Conservation (phyloP, 1,140 invertebrate species). For the Ooceraea biroi region DNA sequence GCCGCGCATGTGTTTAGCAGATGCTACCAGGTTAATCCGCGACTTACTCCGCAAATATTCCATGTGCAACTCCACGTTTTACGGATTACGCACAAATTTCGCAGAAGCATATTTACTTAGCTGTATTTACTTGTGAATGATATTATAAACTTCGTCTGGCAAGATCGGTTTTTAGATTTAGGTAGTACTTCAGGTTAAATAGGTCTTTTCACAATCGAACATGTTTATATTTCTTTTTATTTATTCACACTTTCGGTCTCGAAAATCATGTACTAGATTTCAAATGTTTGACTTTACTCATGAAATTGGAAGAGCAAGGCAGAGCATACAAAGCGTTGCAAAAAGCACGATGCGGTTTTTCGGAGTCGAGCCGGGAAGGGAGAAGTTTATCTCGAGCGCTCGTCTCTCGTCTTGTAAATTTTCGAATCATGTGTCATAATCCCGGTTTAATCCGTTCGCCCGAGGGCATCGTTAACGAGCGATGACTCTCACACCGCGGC, state of each 20-base stretch:
- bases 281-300: background rate
- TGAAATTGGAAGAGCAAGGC: too few relatives aligned
- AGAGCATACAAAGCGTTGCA: too few relatives aligned
- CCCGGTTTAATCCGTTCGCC: slow-evolving; percentile 52
- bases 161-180: too few relatives aligned
- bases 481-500: slow-evolving; percentile 57
- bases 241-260: background rate
- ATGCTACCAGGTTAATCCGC: background rate
- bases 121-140: too few relatives aligned
- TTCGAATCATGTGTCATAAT: slow-evolving; percentile 57
- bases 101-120: too few relatives aligned
- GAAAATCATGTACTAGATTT: background rate
- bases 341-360: background rate
- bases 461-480: slow-evolving; percentile 61
- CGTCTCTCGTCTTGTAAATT: slow-evolving; percentile 19
- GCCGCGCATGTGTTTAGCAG: slow-evolving; percentile 6
- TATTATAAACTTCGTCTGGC: too few relatives aligned
- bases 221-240: background rate
- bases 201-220: too few relatives aligned
- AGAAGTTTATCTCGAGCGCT: slow-evolving; percentile 1
- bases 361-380: background rate
- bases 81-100: background rate
- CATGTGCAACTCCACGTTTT: background rate
- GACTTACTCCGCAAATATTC: slow-evolving; percentile 5
- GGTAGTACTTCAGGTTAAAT: too few relatives aligned